Evolutionary conservation across 2,888 invertebrate genomes (phyloP), one percentile per base, ranked within the genome.

Genomic region (Aporophyla nigra): DNA sequence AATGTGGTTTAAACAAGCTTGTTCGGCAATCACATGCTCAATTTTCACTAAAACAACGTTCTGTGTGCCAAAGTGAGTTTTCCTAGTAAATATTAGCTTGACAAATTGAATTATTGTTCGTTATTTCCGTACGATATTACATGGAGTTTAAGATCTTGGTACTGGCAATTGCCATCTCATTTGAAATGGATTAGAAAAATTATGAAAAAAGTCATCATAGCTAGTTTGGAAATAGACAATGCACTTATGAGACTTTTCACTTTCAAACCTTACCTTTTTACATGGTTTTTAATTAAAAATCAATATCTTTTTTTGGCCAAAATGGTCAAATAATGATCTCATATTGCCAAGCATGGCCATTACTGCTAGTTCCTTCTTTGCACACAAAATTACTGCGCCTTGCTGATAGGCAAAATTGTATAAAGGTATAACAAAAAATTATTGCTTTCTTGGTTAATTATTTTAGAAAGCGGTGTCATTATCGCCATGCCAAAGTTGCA

Each of bases 1-100:
- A 62, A 51, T 80, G 43, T 53, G 46, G 16, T 46, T 56, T 58
- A 3, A 7, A 14, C 16, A 27, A 21, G 46, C 12, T 80, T 46
- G 46, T 68, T 63, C 51, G 10, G 16, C 43, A 61, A 66, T 65
- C 70, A 66, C 65, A 76, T 51, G 49, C 58, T 56, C 61, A 53
- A 76, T 67, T 51, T 61, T 71, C 51, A 46, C 71, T 82, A 62
- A 71, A 82, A 67, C 51, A 33, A 76, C 61, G 33, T 51, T 82
- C 43, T 49, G 24, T 69, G 21, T 59, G 49, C 27, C 33, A 33
- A 65, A 61, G 24, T 40, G 49, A 59, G 19, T 40, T 76, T 76
- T 27, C 56, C 19, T 24, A 51, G 72, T n/a, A 63, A 79, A 72
- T 80, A 12, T 65, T 65, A 65, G n/a, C 33, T 46, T 33, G 0